Evolutionary conservation across 2,113 vertebrate species (phyloP).

Genomic region (Nerophis ophidion): DNA sequence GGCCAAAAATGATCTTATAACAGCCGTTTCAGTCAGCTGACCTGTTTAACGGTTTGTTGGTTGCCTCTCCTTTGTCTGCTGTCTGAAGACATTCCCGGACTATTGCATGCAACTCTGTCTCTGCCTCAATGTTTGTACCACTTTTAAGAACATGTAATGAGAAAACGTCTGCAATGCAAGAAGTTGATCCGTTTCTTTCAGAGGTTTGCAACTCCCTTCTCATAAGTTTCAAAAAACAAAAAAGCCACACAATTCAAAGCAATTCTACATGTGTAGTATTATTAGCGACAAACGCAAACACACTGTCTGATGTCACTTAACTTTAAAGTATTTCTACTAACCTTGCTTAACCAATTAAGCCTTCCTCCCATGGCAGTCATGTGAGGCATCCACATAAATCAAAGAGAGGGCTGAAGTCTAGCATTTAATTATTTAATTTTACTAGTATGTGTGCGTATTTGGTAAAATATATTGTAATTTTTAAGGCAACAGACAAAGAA

Average conservation of each 20-base stretch:
- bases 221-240: conserved; percentile 18
- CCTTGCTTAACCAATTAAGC: conserved; percentile 19
- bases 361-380: conserved; percentile 5
- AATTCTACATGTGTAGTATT: conserved; percentile 23
- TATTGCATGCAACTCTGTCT: conserved; percentile 49
- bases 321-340: conserved; percentile 23
- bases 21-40: conserved; percentile 17
- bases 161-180: conserved; percentile 56
- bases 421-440: conserved; percentile 41
- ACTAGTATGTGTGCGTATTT: conserved; percentile 13
- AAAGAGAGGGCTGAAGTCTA: conserved; percentile 32
- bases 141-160: conserved; percentile 57
- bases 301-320: conserved; percentile 24
- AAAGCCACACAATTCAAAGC: background rate
- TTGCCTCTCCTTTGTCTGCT: conserved; percentile 17
- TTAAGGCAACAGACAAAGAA: conserved; percentile 30
- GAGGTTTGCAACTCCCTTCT: conserved; percentile 10
- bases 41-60: conserved; percentile 5
- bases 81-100: conserved; percentile 55
- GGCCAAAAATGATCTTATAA: background rate
- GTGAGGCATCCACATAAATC: conserved; percentile 29
- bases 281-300: conserved; percentile 6
- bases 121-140: conserved; percentile 58
- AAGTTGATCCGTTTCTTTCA: conserved; percentile 16
- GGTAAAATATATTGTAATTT: conserved; percentile 25